Base-by-base conservation (phyloP, 2,888 invertebrate genomes). In the Nasonovia ribisnigri region DNA sequence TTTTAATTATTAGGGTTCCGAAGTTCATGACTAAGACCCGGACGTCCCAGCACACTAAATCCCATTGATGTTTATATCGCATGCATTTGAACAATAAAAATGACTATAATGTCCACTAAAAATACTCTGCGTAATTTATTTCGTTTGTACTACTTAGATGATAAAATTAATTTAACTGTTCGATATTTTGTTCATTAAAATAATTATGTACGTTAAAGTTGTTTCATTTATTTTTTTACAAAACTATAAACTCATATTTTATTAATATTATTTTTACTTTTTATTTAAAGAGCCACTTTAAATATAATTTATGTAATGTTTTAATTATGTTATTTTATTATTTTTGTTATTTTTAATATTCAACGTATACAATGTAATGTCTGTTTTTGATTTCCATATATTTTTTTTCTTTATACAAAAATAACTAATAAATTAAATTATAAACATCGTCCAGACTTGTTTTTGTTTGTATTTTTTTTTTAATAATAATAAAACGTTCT, bases 81-180 rank as follows among this genome's bases (percentile, higher is more conserved):
- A 86, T 93, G 93, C 86, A 93, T 90, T 84, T 86, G 93, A 84
- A 93, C 90, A 46, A 93, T 93, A 93, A 93, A 93, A 93, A 86
- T 42, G 90, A 86, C 90, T 88, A 86, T 93, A 90, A 90, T 43
- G 87, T 36, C 24, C 60, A 90, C 67, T 93, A 90, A 90, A 93
- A 93, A 90, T 67, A 90, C 90, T 42, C 89, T 20, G 26, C 4
- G 89, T 93, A 86, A 86, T 93, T 90, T 90, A 90, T 93, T 93
- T 90, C 67, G 90, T 93, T 93, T 86, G 90, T 90, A 57, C n/a
- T 90, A 86, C 93, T 93, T 48, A 86, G 60, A 93, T 86, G 84
- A 60, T 89, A 90, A 92, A 90, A 48, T 90, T 90, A 60, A 90
- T 93, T 93, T 90, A 90, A 90, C 84, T 86, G 60, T 90, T 90